Base-by-base conservation (phyloP, 2,113 vertebrate species). In the Apodemus speciosus region DNA sequence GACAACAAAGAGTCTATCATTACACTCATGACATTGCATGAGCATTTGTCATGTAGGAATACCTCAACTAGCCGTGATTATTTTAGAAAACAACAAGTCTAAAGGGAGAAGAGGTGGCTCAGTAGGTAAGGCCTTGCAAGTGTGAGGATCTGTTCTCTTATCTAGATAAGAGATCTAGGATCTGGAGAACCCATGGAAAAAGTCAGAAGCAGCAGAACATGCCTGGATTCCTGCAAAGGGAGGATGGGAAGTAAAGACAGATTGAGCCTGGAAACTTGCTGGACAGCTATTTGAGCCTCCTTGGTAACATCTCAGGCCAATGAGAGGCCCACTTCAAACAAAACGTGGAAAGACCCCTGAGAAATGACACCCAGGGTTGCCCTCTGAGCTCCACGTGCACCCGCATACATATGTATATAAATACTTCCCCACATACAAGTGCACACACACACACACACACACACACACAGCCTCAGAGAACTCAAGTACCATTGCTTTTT, bases 401-500 rank as follows among this genome's bases (percentile, higher is more conserved):
- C 16, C 35, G 40, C 30, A 66, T 21, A 85, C 60, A 32, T 25
- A 84, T 66, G 43, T 35, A 68, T n/a, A 15, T 49, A 66, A 66
- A 21, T 85, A 68, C 40, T 16, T 56, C 38, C 38, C 23, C 27
- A 68, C 62, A 85, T 49, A 68, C 18, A 68, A 66, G 43, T 84
- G 16, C 62, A 66, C 14, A 11, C 40, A 66, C 40, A 66, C 16
- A 30, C 58, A 64, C 35, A 49, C 73, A 76, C 43, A 13, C 20
- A 38, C 3, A 2, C 77, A 81, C 25, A 81, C 20, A 58, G 16
- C 0, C 15, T 66, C 56, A 53, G 46, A 95, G 88, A 91, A 53
- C 30, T 83, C 77, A 69, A 88, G 58, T 46, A 58, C 69, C 35
- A 60, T 64, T 89, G 71, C 60, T 81, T 96, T 76, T 85, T 92